These are phyloP conservation scores for Struthidea cinerea DNA, from an alignment of 2,113 vertebrate species.

Conservation along the genomic window DNA sequence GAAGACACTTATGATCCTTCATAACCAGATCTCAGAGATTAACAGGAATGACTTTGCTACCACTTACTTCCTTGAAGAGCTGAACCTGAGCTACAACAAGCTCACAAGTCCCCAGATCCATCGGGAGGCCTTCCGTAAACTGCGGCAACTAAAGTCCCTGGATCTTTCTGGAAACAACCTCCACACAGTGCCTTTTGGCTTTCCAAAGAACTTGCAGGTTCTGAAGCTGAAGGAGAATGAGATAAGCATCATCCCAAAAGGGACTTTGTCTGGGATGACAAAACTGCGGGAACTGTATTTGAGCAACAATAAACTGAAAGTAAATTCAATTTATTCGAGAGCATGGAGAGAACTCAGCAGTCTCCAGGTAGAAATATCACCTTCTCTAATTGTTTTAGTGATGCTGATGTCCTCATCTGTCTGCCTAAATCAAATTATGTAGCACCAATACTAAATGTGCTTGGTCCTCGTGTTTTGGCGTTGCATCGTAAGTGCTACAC, in stretches of 20 bases:
- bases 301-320: conserved; percentile 85
- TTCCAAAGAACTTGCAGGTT: conserved; percentile 87
- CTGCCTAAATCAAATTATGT: not conserved
- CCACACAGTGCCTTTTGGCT: conserved; percentile 78
- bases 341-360: conserved; percentile 86
- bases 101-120: conserved; percentile 84
- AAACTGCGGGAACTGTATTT: conserved; percentile 87
- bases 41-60: conserved; percentile 87
- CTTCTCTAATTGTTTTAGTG: not conserved
- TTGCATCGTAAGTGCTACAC: not conserved
- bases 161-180: conserved; percentile 91
- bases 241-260: conserved; percentile 79
- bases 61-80: conserved; percentile 89
- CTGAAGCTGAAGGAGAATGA: conserved; percentile 89
- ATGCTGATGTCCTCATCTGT: not conserved
- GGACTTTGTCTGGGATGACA: conserved; percentile 84
- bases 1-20: conserved; percentile 93
- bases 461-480: not conserved
- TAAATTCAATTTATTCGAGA: conserved; percentile 85
- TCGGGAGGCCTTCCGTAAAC: conserved; percentile 91
- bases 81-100: conserved; percentile 97
- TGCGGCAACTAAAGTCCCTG: conserved; percentile 84
- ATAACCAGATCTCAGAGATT: conserved; percentile 89
- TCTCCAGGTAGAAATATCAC: conserved; percentile 79
- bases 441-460: not conserved